Evolutionary conservation across 2,113 vertebrate species (phyloP).

Genomic region (Junco hyemalis): DNA sequence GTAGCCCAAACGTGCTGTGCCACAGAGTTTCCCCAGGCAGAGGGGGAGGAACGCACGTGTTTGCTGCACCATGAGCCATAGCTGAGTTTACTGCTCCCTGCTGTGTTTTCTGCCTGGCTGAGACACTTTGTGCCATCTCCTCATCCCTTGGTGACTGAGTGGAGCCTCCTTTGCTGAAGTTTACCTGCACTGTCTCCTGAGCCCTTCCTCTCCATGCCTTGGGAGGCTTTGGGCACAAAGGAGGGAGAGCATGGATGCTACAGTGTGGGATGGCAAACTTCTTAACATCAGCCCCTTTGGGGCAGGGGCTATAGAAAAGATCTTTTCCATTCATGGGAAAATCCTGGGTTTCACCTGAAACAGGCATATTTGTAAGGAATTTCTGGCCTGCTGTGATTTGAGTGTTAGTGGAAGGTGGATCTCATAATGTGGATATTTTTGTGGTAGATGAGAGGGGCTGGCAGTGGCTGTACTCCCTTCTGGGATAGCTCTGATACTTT

Average conservation of each 20-base stretch:
- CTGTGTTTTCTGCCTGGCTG: neutral
- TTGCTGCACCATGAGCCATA: neutral
- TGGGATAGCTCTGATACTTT: neutral
- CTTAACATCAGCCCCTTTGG: neutral
- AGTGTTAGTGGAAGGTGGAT: neutral
- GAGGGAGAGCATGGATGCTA: neutral
- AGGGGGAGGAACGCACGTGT: neutral
- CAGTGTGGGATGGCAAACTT: neutral
- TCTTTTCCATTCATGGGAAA: neutral
- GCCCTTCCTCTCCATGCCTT: neutral
- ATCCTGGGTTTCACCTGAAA: neutral
- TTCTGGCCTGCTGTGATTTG: neutral
- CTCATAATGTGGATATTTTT: neutral
- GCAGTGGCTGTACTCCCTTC: neutral
- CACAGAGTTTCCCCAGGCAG: neutral
- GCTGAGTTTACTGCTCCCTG: neutral
- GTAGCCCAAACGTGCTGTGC: conserved; percentile 16
- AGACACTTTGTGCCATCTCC: neutral
- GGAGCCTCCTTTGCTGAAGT: neutral
- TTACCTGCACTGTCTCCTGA: neutral
- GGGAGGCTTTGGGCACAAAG: neutral
- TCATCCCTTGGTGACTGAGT: neutral
- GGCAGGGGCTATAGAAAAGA: neutral
- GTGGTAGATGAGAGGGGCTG: neutral
- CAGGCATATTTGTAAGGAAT: neutral